phyloP scores from a whole-genome alignment of 2,113 vertebrate species.

The Chamaetylas fuelleborni region DNA sequence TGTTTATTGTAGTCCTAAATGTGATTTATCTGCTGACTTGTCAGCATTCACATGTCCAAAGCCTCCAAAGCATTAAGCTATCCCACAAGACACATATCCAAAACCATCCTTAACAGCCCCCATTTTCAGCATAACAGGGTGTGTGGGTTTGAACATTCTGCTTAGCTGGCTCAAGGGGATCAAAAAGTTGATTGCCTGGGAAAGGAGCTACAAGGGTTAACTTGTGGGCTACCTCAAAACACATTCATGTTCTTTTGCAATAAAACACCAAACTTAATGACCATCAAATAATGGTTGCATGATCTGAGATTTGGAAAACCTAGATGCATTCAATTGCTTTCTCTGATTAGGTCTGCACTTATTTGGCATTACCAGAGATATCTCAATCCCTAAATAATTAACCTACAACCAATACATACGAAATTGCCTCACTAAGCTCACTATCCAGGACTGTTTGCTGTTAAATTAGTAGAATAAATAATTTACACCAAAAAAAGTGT shows the following conservation, averaged over 20 bases:
- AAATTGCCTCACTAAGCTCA: constrained; percentile 72
- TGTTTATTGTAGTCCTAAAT: neutral
- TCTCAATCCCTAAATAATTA: constrained; percentile 79
- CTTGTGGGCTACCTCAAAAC: neutral
- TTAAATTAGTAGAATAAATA: constrained; percentile 79
- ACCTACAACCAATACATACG: constrained; percentile 67
- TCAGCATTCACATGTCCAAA: neutral
- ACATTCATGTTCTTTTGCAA: neutral
- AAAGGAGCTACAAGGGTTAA: constrained; percentile 15
- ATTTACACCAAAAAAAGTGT: constrained; percentile 74
- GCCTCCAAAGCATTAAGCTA: neutral
- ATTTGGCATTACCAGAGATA: constrained; percentile 67
- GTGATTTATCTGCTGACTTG: neutral
- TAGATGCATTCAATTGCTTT: constrained; percentile 13
- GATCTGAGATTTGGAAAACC: constrained; percentile 38
- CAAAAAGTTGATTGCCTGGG: neutral
- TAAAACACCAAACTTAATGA: constrained; percentile 3
- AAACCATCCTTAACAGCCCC: neutral
- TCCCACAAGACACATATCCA: neutral
- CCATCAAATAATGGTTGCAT: constrained; percentile 15
- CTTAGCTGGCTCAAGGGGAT: neutral
- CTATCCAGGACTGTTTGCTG: constrained; percentile 67
- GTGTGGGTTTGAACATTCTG: neutral
- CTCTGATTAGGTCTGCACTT: constrained; percentile 63
- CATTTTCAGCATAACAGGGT: neutral